These are phyloP conservation scores for Nasonia oneida DNA, from an alignment of 2,888 invertebrate species.

Conservation along the genomic window DNA sequence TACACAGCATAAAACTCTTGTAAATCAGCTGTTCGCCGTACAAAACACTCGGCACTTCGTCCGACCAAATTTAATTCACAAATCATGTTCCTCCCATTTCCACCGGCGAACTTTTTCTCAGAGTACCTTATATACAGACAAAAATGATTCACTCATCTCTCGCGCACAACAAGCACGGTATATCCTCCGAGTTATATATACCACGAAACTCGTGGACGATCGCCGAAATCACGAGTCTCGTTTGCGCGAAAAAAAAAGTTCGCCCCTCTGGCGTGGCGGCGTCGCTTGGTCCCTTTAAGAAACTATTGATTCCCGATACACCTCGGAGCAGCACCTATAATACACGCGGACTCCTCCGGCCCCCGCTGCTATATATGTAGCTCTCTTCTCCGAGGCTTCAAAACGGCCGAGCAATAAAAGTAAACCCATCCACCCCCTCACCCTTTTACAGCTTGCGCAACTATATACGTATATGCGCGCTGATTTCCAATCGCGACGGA, in stretches of 20 bases:
- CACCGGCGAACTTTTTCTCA: too few relatives aligned
- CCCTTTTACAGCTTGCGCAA: not conserved
- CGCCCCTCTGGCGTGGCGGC: not conserved
- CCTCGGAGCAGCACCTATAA: not conserved
- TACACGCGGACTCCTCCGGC: not conserved
- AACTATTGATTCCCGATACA: constrained; percentile 33
- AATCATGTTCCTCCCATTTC: too few relatives aligned
- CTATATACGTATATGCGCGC: not conserved
- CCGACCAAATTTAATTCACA: too few relatives aligned
- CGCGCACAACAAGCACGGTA: too few relatives aligned
- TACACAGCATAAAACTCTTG: too few relatives aligned
- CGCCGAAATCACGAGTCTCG: too few relatives aligned
- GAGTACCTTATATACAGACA: too few relatives aligned
- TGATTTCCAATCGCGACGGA: not conserved
- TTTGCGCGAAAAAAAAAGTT: not conserved
- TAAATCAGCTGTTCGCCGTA: too few relatives aligned
- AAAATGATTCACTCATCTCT: too few relatives aligned
- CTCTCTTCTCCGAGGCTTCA: not conserved
- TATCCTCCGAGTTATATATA: too few relatives aligned
- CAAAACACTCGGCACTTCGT: too few relatives aligned
- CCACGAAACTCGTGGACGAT: too few relatives aligned
- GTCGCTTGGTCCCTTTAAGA: constrained; percentile 21
- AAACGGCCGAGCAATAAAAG: constrained; percentile 8
- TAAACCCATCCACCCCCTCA: not conserved
- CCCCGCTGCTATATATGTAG: not conserved